These are phyloP conservation scores for Lytechinus pictus DNA, from an alignment of 35 echinoderm and acorn worm genomes.

Conservation along the genomic window DNA sequence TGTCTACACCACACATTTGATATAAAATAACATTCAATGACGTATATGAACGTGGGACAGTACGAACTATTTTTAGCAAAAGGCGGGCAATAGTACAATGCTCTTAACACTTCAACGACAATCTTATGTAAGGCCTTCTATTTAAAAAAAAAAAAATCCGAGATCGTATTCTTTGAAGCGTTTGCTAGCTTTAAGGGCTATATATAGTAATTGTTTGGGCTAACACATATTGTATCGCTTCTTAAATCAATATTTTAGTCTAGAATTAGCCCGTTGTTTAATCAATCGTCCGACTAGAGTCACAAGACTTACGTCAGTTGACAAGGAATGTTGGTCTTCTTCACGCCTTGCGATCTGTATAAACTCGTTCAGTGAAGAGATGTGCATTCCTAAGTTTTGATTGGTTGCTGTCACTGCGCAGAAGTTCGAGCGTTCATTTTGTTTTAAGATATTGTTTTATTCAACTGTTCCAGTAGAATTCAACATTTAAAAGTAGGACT, in stretches of 20 bases:
- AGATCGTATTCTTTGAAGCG: not conserved
- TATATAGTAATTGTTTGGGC: not conserved
- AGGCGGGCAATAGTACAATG: not conserved
- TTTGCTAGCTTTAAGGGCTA: not conserved
- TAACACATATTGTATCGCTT: not conserved
- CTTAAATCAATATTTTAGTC: not conserved
- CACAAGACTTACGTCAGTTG: too few species aligned
- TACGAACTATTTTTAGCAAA: not conserved
- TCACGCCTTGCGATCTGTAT: too few species aligned
- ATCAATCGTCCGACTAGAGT: too few species aligned
- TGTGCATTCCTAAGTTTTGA: too few species aligned
- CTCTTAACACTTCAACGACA: not conserved
- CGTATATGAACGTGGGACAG: not conserved
- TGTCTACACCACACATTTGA: not conserved
- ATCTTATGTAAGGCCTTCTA: not conserved
- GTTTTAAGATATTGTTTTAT: too few species aligned
- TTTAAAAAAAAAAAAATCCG: not conserved
- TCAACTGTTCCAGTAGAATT: too few species aligned
- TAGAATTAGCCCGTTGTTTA: not conserved
- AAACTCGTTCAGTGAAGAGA: too few species aligned
- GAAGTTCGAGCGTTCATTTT: too few species aligned
- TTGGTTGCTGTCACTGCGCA: too few species aligned
- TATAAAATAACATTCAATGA: not conserved
- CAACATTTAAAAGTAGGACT: too few species aligned
- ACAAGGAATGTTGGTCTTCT: too few species aligned